Base-by-base conservation (phyloP, 2,113 vertebrate species). In the Arenaria interpres region DNA sequence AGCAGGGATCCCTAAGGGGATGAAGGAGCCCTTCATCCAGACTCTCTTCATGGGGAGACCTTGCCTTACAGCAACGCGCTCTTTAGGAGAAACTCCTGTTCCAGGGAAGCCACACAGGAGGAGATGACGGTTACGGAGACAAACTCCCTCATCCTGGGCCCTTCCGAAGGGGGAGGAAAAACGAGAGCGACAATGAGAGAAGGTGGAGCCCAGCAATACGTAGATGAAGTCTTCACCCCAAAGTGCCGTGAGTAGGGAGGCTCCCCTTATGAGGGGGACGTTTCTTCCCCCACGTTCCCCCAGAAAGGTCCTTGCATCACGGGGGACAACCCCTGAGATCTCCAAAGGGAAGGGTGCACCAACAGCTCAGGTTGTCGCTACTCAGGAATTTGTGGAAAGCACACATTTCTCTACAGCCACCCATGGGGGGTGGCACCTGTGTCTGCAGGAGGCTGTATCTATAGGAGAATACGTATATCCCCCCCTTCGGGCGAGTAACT, bases 151-250 rank as follows among this genome's bases (percentile, higher is more conserved):
- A 24, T 2, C 35, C n/a, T 1, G 21, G 4, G 12, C 16, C 21
- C 30, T 33, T 54, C 14, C 3, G 19, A 50, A 69, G 8, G 68
- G 21, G 41, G 48, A 39, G 33, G 46, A 14, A 22, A 23, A 4
- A 6, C 3, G 0, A 57, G 41, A 50, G 28, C 1, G 0, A 32
- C 25, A 4, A 6, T 0, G 10, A 16, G 39, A 41, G 37, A 33
- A 12, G 2, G 9, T 12, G 27, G 9, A 68, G 9, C 5, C 25
- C 46, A 20, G 7, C 24, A 35, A 14, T 0, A 18, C 0, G 21
- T 9, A 30, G n/a, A 8, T 9, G 6, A 48, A 33, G 37, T 1
- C 16, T 43, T 53, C n/a, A 45, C 21, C 60, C 43, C 30, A 6
- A 32, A 50, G 7, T 3, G 41, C 5, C 7, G 8, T 0, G 9